Percentiles rank a stretch among this genome's conserved stretches.
These are phyloP conservation scores for Platynereis dumerilii DNA, from an alignment of 2,888 invertebrate species.

Conservation along the genomic window DNA sequence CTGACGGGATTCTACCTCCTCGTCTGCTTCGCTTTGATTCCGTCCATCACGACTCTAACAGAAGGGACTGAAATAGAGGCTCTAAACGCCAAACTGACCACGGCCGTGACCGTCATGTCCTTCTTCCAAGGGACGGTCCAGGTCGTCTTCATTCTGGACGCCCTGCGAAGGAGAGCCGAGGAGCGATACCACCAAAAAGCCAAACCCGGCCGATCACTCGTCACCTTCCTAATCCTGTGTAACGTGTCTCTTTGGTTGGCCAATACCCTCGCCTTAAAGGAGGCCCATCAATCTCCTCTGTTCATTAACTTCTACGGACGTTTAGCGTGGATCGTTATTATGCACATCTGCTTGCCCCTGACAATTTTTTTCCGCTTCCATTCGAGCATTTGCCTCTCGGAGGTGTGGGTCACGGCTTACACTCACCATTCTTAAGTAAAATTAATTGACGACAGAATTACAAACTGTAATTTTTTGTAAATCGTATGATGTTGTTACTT, in stretches of 20 bases:
- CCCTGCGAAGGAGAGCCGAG: slow-evolving; percentile 47
- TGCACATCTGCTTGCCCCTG: slow-evolving; percentile 70
- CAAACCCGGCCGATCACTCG: slow-evolving; percentile 36
- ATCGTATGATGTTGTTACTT: too few relatives aligned
- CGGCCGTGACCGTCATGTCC: slow-evolving; percentile 12
- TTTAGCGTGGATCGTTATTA: slow-evolving; percentile 72
- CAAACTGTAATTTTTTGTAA: too few relatives aligned
- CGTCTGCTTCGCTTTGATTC: slow-evolving; percentile 1
- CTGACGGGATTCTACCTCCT: slow-evolving; percentile 9
- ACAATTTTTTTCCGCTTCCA: slow-evolving; percentile 65
- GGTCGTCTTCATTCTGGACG: slow-evolving; percentile 55
- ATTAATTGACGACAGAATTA: too few relatives aligned
- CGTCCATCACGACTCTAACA: background rate
- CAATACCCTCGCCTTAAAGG: slow-evolving; percentile 44
- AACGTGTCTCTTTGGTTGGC: slow-evolving; percentile 71
- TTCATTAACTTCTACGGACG: slow-evolving; percentile 71
- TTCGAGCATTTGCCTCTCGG: slow-evolving; percentile 59
- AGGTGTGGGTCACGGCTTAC: slow-evolving; percentile 60
- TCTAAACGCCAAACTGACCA: slow-evolving; percentile 2
- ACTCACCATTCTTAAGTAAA: background rate
- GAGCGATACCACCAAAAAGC: slow-evolving; percentile 15
- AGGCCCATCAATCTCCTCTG: slow-evolving; percentile 68
- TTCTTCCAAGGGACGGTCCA: slow-evolving; percentile 43
- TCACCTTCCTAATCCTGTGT: slow-evolving; percentile 69
- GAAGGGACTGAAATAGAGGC: background rate